Base-by-base conservation (phyloP, 1,140 invertebrate species). In the Oryctes rhinoceros region DNA sequence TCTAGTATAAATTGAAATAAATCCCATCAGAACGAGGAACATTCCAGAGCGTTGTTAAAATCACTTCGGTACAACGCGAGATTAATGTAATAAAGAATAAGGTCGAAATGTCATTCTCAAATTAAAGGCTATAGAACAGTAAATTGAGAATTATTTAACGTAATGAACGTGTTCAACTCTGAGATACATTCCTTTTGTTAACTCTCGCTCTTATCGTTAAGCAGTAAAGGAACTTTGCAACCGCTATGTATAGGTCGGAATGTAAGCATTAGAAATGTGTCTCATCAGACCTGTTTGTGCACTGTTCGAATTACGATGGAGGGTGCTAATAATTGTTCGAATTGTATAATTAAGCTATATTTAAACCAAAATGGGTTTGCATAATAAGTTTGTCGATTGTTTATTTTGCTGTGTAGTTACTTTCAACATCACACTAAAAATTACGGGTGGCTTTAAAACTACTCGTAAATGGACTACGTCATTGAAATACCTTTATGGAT, bases 111-210 rank as follows among this genome's bases (percentile, higher is more conserved):
- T 4, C n/a, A 1, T 18, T 53, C 49, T 18, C 13, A 53, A 53
- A 53, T 53, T 13, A 53, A 53, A 53, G 49, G 13, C 49, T 53
- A 53, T 53, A 53, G 49, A 53, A 18, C 49, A 53, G 9, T 15
- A 18, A 53, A 53, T 53, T 4, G 49, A 15, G 49, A 53, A 53
- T 53, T 53, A 53, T 53, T 53, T 53, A 53, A 53, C n/a, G 11
- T 53, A 53, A 53, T 53, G 49, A 53, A 53, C 49, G 49, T 53
- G 49, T 53, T 53, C 13, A 53, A 53, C 49, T 53, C 13, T 4
- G 49, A 53, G 49, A 53, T 53, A 53, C 49, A 53, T 53, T 15
- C 49, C 49, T 53, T 53, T 53, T 53, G 49, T 53, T 53, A 53
- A 53, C 49, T 53, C 13, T 18, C 13, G 11, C 49, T 53, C 9